Evolutionary conservation across 1,140 invertebrate genomes (phyloP).

Genomic region (Drosophila pandora): DNA sequence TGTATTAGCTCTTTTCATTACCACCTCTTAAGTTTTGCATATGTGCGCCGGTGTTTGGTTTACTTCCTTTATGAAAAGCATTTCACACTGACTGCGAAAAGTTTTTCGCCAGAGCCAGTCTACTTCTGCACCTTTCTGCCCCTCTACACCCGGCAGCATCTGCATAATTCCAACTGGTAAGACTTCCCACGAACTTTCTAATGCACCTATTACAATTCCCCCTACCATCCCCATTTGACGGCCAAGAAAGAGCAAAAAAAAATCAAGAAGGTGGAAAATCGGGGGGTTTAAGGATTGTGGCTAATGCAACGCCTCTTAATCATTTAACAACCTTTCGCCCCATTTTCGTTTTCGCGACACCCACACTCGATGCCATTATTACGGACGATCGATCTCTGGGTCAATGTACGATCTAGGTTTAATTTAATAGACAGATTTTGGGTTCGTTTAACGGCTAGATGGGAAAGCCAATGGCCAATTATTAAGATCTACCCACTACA

Average conservation of each 20-base stretch:
- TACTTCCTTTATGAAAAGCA: constrained; percentile 73
- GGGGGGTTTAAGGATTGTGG: constrained; percentile 26
- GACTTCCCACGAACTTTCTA: constrained; percentile 82
- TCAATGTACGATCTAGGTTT: constrained; percentile 51
- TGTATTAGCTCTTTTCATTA: constrained; percentile 79
- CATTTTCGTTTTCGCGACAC: constrained; percentile 73
- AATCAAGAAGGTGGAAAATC: constrained; percentile 1
- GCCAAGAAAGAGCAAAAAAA: constrained; percentile 7
- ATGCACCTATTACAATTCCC: constrained; percentile 48
- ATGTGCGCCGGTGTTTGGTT: constrained; percentile 29
- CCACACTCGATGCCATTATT: constrained; percentile 15
- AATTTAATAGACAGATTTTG: constrained; percentile 42
- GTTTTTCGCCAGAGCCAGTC: constrained; percentile 48
- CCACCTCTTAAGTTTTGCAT: constrained; percentile 64
- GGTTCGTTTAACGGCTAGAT: constrained; percentile 22
- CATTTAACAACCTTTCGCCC: constrained; percentile 82
- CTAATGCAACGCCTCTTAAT: constrained; percentile 79
- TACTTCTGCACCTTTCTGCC: constrained; percentile 3
- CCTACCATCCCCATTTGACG: constrained; percentile 16
- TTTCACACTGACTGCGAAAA: constrained; percentile 62
- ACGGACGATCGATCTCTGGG: constrained; percentile 18
- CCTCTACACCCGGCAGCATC: neutral
- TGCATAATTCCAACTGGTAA: constrained; percentile 40
- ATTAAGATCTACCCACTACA: constrained; percentile 71
- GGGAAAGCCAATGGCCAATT: constrained; percentile 70